These are phyloP conservation scores for Archips xylosteana DNA, from an alignment of 2,888 invertebrate genomes.

Conservation along the genomic window DNA sequence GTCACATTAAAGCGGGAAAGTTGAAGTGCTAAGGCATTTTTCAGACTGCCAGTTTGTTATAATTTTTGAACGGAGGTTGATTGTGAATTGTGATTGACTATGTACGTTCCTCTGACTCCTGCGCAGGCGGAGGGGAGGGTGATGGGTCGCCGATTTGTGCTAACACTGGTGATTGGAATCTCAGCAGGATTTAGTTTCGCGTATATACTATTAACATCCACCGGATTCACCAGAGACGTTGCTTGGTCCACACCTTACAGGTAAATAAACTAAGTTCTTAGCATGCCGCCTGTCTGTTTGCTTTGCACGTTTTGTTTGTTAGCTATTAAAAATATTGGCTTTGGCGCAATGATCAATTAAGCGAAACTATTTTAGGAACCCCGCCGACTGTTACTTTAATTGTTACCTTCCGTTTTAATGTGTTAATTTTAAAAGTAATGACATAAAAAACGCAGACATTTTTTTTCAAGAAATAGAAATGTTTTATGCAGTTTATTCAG, in stretches of 20 bases:
- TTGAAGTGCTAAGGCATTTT: background rate
- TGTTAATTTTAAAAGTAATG: background rate
- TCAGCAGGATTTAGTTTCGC: constrained; percentile 92
- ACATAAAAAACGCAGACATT: no score
- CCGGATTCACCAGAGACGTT: constrained; percentile 80
- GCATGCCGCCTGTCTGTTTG: constrained; percentile 55
- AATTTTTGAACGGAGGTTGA: constrained; percentile 29
- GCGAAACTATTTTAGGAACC: background rate
- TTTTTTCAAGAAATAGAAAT: no score
- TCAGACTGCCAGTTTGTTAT: constrained; percentile 8
- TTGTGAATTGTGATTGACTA: constrained; percentile 10
- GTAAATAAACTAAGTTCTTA: constrained; percentile 67
- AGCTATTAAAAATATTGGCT: constrained; percentile 1
- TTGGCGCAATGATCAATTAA: background rate
- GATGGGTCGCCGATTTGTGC: constrained; percentile 89
- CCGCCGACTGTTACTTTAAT: background rate
- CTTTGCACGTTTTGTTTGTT: constrained; percentile 42
- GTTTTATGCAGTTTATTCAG: no score
- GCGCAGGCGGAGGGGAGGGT: constrained; percentile 80
- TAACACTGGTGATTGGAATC: constrained; percentile 90
- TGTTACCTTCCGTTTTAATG: background rate
- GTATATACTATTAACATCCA: constrained; percentile 88
- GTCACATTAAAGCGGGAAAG: background rate
- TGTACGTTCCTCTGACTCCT: constrained; percentile 46
- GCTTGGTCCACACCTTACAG: constrained; percentile 74